A percentile compares a stretch with the other conserved stretches of the same genome.
phyloP scores from a whole-genome alignment of 2,888 invertebrate genomes.

The Drosophila nr. fundita region DNA sequence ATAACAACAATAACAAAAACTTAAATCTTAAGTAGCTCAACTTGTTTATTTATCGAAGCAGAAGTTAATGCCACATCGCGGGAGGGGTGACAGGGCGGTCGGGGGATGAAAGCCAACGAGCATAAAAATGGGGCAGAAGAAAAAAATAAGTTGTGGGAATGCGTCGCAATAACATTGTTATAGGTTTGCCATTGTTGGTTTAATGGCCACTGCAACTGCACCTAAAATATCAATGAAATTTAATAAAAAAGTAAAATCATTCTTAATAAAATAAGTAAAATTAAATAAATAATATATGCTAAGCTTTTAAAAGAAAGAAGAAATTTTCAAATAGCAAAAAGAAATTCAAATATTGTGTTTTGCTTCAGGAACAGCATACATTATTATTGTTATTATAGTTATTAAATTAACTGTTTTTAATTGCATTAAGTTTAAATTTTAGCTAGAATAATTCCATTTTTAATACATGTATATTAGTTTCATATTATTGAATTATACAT shows the following conservation, averaged over 20 bases:
- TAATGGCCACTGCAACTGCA: constrained; percentile 28
- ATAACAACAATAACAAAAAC: constrained; percentile 53
- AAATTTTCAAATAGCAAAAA: background rate
- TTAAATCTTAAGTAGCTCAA: constrained; percentile 80
- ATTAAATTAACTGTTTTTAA: background rate
- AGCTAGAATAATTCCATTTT: background rate
- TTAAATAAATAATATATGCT: background rate
- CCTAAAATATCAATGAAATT: constrained; percentile 1
- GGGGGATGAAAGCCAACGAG: constrained; percentile 15
- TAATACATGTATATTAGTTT: background rate
- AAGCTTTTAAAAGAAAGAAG: background rate
- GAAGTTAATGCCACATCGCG: constrained; percentile 60
- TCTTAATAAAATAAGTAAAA: background rate
- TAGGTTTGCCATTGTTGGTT: constrained; percentile 3
- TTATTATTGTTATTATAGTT: background rate
- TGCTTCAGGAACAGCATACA: background rate
- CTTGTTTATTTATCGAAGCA: constrained; percentile 80
- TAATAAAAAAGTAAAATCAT: background rate
- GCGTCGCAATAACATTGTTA: constrained; percentile 42
- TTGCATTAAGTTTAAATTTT: background rate
- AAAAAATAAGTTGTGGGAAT: constrained; percentile 39
- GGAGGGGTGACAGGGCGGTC: constrained; percentile 1
- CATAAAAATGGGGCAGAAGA: constrained; percentile 20
- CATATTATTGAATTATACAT: background rate
- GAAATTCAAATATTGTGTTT: background rate